Evolutionary conservation across 2,888 invertebrate species (phyloP), one percentile per base, ranked within the genome.

Genomic region (Dermolepida albohirtum): DNA sequence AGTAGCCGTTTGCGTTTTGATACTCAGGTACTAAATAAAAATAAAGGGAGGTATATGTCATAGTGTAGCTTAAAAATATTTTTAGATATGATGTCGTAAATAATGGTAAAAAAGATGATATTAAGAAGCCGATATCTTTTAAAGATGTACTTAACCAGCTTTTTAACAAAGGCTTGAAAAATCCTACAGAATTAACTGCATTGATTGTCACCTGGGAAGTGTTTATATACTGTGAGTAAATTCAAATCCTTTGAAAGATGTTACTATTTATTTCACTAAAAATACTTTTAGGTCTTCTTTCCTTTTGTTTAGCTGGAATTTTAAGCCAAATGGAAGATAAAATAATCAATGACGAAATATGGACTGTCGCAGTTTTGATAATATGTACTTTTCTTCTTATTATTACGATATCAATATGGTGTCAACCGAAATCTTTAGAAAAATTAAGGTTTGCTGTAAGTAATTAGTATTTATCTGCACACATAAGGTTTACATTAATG

Each of bases 1-100:
- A 81, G 96, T 97, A 1, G 94, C 95, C 0, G 90, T 93, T 2
- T 94, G 94, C 75, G 93, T 96, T 0, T 86, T 96, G 10, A 86
- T 96, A 59, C 85, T 96, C 5, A 89, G 95, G 89, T 95, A 86
- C 74, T 64, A 39, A 27, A 7, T 14, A 16, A 10, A 47, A 10
- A 7, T 8, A 39, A 29, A 10, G 8, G 6, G 10, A 11, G 22
- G 6, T 12, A 8, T 8, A 29, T 17, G 51, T 5, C 29, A 17
- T 29, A 34, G 16, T 11, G 14, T 6, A 43, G 0, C 5, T 1
- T 1, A 16, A 47, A 29, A 12, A 17, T 41, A 34, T 7, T 75
- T 77, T 62, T 67, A 84, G 85, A 59, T 85, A 84, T 71, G 82
- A 84, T 57, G 82, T 80, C 49, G 83, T 83, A 63, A 78, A 81